phyloP scores from a whole-genome alignment of 1,140 invertebrate species.

The Gerris buenoi region DNA sequence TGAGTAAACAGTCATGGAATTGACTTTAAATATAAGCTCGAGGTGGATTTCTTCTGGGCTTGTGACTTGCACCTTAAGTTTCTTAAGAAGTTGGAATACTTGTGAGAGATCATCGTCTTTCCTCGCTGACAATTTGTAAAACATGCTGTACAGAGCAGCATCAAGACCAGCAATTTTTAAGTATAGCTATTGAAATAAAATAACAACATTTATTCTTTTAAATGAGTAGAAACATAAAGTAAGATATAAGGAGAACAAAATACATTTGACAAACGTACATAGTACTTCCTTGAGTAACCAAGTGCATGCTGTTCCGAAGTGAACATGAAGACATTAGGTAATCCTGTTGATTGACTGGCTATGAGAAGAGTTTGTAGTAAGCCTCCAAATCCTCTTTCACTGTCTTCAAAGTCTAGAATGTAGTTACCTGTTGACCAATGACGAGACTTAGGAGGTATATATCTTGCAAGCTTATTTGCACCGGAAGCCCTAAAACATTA shows the following conservation, averaged over 20 bases:
- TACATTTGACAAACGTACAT: slow-evolving; percentile 29
- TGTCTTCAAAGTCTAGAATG: slow-evolving; percentile 44
- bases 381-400: slow-evolving; percentile 39
- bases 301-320: slow-evolving; percentile 42
- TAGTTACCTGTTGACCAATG: slow-evolving; percentile 46
- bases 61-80: slow-evolving; percentile 35
- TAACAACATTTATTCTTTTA: slow-evolving; percentile 4
- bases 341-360: slow-evolving; percentile 41
- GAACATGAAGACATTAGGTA: slow-evolving; percentile 41
- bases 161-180: slow-evolving; percentile 38
- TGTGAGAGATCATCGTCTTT: slow-evolving; percentile 30
- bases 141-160: slow-evolving; percentile 23
- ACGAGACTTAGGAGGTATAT: slow-evolving; percentile 33
- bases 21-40: slow-evolving; percentile 39
- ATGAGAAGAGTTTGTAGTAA: slow-evolving; percentile 41
- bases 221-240: slow-evolving; percentile 6
- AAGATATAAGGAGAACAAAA: neutral
- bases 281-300: slow-evolving; percentile 36
- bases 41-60: slow-evolving; percentile 34
- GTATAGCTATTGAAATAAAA: slow-evolving; percentile 32
- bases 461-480: slow-evolving; percentile 40
- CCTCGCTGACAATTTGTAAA: slow-evolving; percentile 29
- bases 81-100: slow-evolving; percentile 34
- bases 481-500: slow-evolving; percentile 38
- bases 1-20: slow-evolving; percentile 40